Conservation (phyloP, 2,888 invertebrate genomes). For the Ferdinandea cuprea region DNA sequence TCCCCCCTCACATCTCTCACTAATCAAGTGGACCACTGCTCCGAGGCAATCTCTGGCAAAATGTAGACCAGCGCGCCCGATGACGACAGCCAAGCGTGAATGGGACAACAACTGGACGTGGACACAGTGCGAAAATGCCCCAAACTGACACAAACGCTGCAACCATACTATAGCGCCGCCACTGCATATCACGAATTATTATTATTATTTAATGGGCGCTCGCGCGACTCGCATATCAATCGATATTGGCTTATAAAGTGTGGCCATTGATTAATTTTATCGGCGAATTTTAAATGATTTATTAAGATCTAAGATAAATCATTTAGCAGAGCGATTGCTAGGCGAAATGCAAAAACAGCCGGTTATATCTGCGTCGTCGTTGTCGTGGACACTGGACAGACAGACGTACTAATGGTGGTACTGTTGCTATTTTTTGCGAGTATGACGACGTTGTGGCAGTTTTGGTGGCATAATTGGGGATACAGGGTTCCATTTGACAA, state of each 20-base stretch:
- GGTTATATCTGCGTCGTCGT: not conserved
- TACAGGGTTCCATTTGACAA: slow-evolving; percentile 32
- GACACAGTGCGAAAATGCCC: slow-evolving; percentile 7
- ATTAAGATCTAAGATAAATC: slow-evolving; percentile 81
- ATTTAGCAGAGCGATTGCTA: slow-evolving; percentile 76
- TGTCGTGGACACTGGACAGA: slow-evolving; percentile 11
- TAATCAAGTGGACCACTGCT: slow-evolving; percentile 52
- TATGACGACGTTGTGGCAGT: slow-evolving; percentile 11
- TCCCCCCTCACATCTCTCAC: slow-evolving; percentile 29
- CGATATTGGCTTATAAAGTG: slow-evolving; percentile 77
- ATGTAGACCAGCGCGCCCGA: slow-evolving; percentile 34
- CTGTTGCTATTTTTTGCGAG: not conserved
- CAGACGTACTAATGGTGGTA: slow-evolving; percentile 23
- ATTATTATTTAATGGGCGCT: slow-evolving; percentile 69
- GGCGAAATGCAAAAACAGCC: slow-evolving; percentile 37
- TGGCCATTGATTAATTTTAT: slow-evolving; percentile 80
- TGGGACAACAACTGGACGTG: slow-evolving; percentile 54
- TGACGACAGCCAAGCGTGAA: slow-evolving; percentile 40
- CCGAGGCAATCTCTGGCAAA: slow-evolving; percentile 29
- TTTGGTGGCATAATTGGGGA: slow-evolving; percentile 13
- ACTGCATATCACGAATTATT: slow-evolving; percentile 66
- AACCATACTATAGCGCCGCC: slow-evolving; percentile 26
- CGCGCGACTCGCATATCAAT: slow-evolving; percentile 74
- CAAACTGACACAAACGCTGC: slow-evolving; percentile 12
- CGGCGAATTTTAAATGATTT: slow-evolving; percentile 80